These are phyloP conservation scores for Nasonia oneida DNA, from an alignment of 2,888 invertebrate species.

Conservation along the genomic window DNA sequence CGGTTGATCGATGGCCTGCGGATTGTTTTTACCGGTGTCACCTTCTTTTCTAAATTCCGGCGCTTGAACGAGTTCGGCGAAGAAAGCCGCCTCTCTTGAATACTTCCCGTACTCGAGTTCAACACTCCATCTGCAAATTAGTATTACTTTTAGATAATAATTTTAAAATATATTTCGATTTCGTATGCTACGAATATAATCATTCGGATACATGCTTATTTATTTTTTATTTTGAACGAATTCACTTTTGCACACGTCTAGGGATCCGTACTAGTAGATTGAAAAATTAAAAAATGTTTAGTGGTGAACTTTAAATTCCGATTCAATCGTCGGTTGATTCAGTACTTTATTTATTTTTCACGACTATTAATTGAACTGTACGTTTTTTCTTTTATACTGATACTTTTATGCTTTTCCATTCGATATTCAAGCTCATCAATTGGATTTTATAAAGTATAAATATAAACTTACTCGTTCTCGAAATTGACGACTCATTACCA, in stretches of 20 bases:
- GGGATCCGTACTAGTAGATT: too few species aligned
- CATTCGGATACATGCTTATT: too few species aligned
- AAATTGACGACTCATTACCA: constrained; percentile 62
- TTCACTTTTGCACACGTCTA: too few species aligned
- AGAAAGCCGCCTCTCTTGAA: constrained; percentile 71
- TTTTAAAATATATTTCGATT: background rate
- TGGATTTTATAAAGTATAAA: background rate
- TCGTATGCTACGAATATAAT: background rate
- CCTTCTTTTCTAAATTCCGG: constrained; percentile 76
- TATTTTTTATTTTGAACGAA: too few species aligned
- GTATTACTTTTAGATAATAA: background rate
- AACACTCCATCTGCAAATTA: constrained; percentile 59
- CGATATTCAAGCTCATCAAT: background rate
- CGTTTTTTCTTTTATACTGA: background rate
- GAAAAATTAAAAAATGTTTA: too few species aligned
- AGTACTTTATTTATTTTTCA: too few species aligned
- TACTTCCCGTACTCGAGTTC: constrained; percentile 56
- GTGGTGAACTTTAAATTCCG: too few species aligned
- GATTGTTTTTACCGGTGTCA: constrained; percentile 74
- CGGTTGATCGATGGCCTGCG: constrained; percentile 75
- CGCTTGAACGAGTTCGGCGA: constrained; percentile 74
- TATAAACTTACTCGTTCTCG: constrained; percentile 62
- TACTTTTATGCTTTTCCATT: background rate
- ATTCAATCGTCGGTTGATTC: too few species aligned
- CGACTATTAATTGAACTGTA: too few species aligned